Conservation (phyloP, 2,797 vertebrate species). For the Spinibarbus caldwelli region DNA sequence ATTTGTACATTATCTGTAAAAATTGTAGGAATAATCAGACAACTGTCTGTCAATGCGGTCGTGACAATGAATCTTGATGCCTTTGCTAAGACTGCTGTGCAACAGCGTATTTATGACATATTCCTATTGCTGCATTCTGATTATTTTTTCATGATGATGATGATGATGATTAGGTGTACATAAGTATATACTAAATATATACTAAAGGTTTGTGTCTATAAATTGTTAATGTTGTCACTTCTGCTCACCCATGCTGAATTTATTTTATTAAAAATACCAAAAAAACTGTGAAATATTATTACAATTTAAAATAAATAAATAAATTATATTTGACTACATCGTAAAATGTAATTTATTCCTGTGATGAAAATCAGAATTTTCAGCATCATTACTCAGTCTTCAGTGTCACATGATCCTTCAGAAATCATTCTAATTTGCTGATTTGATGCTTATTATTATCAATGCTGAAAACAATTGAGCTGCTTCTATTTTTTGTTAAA, state of each 20-base stretch:
- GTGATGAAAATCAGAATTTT: not conserved
- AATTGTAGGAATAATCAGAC: not conserved
- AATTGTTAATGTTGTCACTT: not conserved
- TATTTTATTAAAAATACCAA: not conserved
- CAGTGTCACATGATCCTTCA: not conserved
- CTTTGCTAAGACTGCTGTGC: not conserved
- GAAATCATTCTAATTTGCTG: not conserved
- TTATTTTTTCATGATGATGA: not conserved
- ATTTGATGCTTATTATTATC: not conserved
- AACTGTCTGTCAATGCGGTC: not conserved
- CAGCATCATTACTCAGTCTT: not conserved
- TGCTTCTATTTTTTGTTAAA: no score
- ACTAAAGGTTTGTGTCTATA: not conserved
- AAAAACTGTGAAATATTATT: no score
- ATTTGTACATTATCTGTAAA: not conserved
- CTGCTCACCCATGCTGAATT: not conserved
- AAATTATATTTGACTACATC: not conserved
- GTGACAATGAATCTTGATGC: conserved; percentile 7
- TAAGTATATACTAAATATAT: no score
- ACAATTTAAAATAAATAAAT: no score
- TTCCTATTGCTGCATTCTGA: not conserved
- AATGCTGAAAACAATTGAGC: no score
- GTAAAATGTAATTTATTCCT: not conserved
- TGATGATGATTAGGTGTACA: not conserved
- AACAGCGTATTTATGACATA: not conserved